These are phyloP conservation scores for Nettapus auritus DNA, from an alignment of 2,113 vertebrate genomes.

Conservation along the genomic window DNA sequence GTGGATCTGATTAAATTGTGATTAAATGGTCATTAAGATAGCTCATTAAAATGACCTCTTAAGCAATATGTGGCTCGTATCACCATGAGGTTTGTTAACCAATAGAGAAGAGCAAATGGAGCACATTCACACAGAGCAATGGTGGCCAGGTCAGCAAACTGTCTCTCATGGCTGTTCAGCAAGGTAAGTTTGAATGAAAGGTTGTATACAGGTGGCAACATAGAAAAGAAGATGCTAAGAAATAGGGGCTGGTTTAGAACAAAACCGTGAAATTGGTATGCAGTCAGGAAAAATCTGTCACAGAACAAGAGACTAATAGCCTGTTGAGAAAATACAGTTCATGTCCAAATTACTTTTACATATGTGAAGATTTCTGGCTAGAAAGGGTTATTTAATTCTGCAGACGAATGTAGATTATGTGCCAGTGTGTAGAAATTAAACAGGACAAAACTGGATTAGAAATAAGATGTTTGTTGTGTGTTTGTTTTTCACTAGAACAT, in stretches of 20 bases:
- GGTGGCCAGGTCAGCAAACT: neutral
- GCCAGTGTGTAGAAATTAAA: neutral
- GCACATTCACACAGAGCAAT: neutral
- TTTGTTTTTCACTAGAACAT: neutral
- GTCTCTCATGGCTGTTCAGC: neutral
- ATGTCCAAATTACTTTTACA: neutral
- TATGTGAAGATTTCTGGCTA: neutral
- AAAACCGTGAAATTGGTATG: neutral
- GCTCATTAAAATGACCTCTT: neutral
- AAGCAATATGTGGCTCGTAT: neutral
- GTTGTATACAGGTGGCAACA: neutral
- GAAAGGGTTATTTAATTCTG: neutral
- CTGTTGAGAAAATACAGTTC: neutral
- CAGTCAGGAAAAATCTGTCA: neutral
- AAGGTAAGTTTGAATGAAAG: neutral
- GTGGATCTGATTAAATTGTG: neutral
- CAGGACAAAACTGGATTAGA: neutral
- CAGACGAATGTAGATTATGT: neutral
- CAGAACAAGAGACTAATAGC: neutral
- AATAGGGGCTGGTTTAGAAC: neutral
- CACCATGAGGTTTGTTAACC: neutral
- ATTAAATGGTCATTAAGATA: neutral
- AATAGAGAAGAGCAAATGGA: neutral
- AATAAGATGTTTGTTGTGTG: neutral
- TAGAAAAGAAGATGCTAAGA: neutral